Percentiles rank a stretch among this genome's conserved stretches.
Evolutionary conservation across 2,113 vertebrate species (phyloP).

Genomic region (Dunckerocampus dactyliophorus): DNA sequence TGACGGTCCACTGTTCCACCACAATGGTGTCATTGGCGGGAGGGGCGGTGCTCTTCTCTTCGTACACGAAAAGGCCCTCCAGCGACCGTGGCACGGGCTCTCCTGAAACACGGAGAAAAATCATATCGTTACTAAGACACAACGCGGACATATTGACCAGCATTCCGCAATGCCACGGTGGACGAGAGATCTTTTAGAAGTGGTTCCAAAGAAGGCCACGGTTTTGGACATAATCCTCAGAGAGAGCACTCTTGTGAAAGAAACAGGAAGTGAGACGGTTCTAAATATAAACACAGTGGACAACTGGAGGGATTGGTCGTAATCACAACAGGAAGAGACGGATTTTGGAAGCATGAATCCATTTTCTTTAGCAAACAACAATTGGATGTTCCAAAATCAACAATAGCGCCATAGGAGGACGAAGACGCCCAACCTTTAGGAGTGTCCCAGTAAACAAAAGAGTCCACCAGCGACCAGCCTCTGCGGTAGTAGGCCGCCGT

Average conservation of each 20-base stretch:
- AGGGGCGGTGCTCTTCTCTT: slow-evolving; percentile 78
- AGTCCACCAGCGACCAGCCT: slow-evolving; percentile 90
- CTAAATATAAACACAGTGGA: slow-evolving; percentile 62
- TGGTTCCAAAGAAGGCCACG: neutral
- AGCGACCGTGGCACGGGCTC: slow-evolving; percentile 86
- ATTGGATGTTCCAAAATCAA: neutral
- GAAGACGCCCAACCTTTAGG: slow-evolving; percentile 79
- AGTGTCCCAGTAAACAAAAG: slow-evolving; percentile 91
- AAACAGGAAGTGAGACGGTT: slow-evolving; percentile 64
- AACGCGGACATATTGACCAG: too few relatives aligned
- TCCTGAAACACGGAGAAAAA: slow-evolving; percentile 62
- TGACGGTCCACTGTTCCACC: slow-evolving; percentile 96
- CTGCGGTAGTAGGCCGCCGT: slow-evolving; percentile 90
- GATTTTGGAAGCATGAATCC: slow-evolving; percentile 16
- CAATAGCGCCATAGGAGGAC: neutral
- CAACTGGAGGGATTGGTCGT: slow-evolving; percentile 16
- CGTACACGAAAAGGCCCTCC: slow-evolving; percentile 93
- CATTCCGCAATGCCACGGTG: too few relatives aligned
- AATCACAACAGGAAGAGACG: slow-evolving; percentile 53
- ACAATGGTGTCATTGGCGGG: slow-evolving; percentile 92
- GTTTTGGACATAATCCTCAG: slow-evolving; percentile 26
- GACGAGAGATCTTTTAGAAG: too few relatives aligned
- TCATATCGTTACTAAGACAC: neutral
- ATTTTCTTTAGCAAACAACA: slow-evolving; percentile 5
- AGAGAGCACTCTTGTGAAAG: slow-evolving; percentile 9